Evolutionary conservation across 2,113 vertebrate species (phyloP).

Genomic region (Paedocypris sp.): DNA sequence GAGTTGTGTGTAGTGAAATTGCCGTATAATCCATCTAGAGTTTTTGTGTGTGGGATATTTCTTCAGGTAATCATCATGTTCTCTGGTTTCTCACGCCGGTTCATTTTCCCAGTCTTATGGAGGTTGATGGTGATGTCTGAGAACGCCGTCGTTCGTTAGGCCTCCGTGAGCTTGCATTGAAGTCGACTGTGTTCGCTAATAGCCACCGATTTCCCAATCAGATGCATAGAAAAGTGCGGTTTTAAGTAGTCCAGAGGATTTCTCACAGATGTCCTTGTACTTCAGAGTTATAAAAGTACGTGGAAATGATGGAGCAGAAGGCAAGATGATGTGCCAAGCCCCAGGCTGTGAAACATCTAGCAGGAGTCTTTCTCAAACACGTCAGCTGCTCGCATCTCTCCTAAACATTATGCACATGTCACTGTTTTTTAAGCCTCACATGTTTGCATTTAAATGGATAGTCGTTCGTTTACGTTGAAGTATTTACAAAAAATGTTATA

Average conservation of each 20-base stretch:
- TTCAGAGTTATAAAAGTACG: neutral
- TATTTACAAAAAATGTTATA: no score
- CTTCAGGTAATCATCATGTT: conserved; percentile 50
- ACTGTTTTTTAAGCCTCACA: no score
- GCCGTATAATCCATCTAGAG: conserved; percentile 30
- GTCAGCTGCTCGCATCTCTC: conserved; percentile 24
- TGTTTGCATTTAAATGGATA: no score
- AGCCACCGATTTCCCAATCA: neutral
- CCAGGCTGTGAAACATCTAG: neutral
- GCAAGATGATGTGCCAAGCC: conserved; percentile 8
- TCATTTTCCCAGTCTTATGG: conserved; percentile 41
- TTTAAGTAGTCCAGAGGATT: neutral
- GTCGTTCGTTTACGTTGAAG: no score
- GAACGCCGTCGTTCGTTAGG: neutral
- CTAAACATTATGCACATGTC: no score
- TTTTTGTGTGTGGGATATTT: conserved; percentile 42
- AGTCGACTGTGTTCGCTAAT: neutral
- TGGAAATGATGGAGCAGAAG: neutral
- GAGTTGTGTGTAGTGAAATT: conserved; percentile 45
- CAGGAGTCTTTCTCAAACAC: conserved; percentile 28
- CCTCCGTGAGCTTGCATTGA: neutral
- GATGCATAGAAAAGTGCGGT: neutral
- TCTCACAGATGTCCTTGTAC: neutral
- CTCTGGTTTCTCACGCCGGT: conserved; percentile 40
- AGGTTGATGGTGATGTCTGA: conserved; percentile 43